These are phyloP conservation scores for Yponomeuta cagnagella DNA, from an alignment of 2,888 invertebrate species.

Conservation along the genomic window DNA sequence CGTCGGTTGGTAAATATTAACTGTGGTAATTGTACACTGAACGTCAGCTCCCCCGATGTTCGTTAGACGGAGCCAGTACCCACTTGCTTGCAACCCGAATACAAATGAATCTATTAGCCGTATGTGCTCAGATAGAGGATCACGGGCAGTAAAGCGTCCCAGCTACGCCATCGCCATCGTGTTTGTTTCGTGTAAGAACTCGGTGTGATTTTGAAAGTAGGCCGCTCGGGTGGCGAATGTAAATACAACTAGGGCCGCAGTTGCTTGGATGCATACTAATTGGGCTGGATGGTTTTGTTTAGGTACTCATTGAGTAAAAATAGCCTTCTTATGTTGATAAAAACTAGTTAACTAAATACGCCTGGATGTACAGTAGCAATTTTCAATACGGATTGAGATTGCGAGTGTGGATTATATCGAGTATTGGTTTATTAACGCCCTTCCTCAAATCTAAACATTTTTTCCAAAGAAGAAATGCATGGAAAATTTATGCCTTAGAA, in stretches of 20 bases:
- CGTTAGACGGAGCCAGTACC: slow-evolving; percentile 49
- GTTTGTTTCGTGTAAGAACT: slow-evolving; percentile 37
- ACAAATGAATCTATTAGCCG: slow-evolving; percentile 72
- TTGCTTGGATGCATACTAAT: not conserved
- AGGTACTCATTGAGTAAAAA: not conserved
- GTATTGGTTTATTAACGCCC: too few relatives aligned
- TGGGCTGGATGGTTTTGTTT: not conserved
- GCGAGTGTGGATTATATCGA: too few relatives aligned
- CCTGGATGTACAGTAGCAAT: not conserved
- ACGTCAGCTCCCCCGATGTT: slow-evolving; percentile 68
- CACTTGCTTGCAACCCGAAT: slow-evolving; percentile 65
- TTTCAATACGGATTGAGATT: too few relatives aligned
- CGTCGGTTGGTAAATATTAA: slow-evolving; percentile 74
- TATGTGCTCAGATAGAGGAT: slow-evolving; percentile 61
- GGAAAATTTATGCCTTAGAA: too few relatives aligned
- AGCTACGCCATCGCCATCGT: slow-evolving; percentile 30
- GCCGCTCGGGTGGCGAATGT: not conserved
- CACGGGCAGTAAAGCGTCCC: slow-evolving; percentile 44
- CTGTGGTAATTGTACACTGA: slow-evolving; percentile 70
- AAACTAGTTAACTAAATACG: not conserved
- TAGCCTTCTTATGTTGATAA: not conserved
- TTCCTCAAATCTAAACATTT: too few relatives aligned
- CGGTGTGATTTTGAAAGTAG: slow-evolving; percentile 37
- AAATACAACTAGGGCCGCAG: not conserved
- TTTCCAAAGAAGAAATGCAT: too few relatives aligned